Percentiles rank a stretch among this genome's conserved stretches.
Evolutionary conservation across 1,140 invertebrate genomes (phyloP).

Genomic region (Venustaconcha ellipsiformis): DNA sequence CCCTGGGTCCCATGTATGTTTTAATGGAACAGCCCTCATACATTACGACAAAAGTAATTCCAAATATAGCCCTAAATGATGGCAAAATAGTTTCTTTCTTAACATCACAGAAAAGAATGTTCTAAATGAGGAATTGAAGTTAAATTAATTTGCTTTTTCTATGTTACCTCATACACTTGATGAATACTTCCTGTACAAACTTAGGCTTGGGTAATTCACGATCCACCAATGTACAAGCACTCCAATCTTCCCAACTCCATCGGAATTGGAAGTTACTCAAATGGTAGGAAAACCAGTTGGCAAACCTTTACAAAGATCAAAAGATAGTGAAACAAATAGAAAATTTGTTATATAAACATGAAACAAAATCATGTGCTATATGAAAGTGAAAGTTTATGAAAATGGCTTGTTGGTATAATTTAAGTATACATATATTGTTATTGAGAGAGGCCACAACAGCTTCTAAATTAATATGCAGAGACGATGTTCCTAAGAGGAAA

Average conservation of each 20-base stretch:
- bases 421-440: too few species aligned
- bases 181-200: conserved; percentile 93
- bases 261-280: conserved; percentile 99
- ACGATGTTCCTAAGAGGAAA: too few species aligned
- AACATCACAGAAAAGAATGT: background rate
- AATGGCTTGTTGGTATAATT: too few species aligned
- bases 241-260: conserved; percentile 91
- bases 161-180: conserved; percentile 86
- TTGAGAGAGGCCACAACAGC: too few species aligned
- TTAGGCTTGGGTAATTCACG: conserved; percentile 93
- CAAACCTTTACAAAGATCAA: conserved; percentile 76
- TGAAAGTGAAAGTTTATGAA: too few species aligned
- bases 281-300: conserved; percentile 98
- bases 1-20: too few species aligned
- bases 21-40: too few species aligned
- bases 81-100: too few species aligned
- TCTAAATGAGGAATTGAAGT: background rate
- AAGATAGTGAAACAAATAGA: background rate
- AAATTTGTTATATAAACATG: background rate
- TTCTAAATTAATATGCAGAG: too few species aligned
- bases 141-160: background rate
- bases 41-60: too few species aligned
- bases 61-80: too few species aligned
- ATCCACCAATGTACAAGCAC: conserved; percentile 73
- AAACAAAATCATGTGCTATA: too few species aligned